phyloP scores from a whole-genome alignment of 1,140 invertebrate species.

The Gyrodactylus salaris region DNA sequence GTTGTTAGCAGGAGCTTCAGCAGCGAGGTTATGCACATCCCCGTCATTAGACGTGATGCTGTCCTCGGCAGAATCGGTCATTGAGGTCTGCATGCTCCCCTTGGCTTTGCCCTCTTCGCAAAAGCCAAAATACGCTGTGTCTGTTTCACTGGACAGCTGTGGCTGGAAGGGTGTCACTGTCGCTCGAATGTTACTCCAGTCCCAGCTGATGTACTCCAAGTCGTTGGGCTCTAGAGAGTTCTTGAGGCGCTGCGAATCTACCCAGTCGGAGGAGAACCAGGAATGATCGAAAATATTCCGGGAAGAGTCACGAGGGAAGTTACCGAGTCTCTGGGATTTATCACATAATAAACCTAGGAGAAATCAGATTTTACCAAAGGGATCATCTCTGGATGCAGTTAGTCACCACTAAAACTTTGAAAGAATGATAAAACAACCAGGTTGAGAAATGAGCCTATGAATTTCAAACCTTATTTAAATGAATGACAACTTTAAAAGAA shows the following conservation, averaged over 20 bases:
- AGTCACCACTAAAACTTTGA: too few species aligned
- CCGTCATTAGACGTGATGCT: too few species aligned
- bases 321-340: background rate
- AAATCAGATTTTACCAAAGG: background rate
- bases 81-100: background rate
- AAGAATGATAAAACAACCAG: too few species aligned
- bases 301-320: background rate
- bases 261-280: background rate
- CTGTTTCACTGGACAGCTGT: background rate
- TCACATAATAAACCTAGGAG: slow-evolving; percentile 2
- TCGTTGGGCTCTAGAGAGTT: slow-evolving; percentile 61
- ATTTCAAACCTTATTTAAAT: too few species aligned
- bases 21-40: too few species aligned
- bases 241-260: slow-evolving; percentile 23
- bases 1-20: too few species aligned
- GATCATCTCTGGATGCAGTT: too few species aligned
- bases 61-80: too few species aligned
- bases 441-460: too few species aligned
- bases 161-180: background rate
- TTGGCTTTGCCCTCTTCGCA: background rate
- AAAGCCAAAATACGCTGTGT: slow-evolving; percentile 5
- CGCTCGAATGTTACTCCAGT: slow-evolving; percentile 53
- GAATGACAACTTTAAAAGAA: too few species aligned
- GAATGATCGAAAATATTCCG: background rate
- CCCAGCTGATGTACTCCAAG: slow-evolving; percentile 46